A percentile compares a stretch with the other conserved stretches of the same genome.
phyloP scores from a whole-genome alignment of 2,113 vertebrate genomes.

The Phoxinus phoxinus region DNA sequence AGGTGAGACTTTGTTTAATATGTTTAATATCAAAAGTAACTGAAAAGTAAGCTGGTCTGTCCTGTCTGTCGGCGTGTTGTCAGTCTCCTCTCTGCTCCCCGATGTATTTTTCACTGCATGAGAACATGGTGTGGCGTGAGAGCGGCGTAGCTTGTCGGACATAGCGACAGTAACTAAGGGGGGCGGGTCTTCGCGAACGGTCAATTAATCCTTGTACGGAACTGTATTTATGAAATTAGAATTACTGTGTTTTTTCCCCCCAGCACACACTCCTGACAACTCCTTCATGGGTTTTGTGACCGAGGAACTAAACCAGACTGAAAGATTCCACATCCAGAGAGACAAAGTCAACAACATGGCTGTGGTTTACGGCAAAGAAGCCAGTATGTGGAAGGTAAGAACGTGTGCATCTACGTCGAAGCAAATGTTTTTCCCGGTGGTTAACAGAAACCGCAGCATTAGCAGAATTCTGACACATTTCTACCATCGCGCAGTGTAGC shows the following conservation, averaged over 20 bases:
- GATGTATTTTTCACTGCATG: too few species aligned
- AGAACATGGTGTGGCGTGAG: too few species aligned
- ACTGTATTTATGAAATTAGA: not conserved
- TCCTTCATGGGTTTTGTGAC: slow-evolving; percentile 99
- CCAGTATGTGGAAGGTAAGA: slow-evolving; percentile 96
- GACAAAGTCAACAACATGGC: slow-evolving; percentile 94
- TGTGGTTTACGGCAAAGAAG: slow-evolving; percentile 94
- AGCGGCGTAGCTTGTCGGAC: too few species aligned
- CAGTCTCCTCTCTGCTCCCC: too few species aligned
- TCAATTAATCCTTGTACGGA: not conserved
- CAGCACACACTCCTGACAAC: slow-evolving; percentile 98
- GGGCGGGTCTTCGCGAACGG: too few species aligned
- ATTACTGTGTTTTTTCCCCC: slow-evolving; percentile 31
- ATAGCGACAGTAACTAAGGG: too few species aligned
- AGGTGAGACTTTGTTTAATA: too few species aligned
- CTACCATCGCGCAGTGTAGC: not conserved
- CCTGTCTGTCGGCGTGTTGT: too few species aligned
- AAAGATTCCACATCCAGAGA: slow-evolving; percentile 81
- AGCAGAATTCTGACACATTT: slow-evolving; percentile 1
- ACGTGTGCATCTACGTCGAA: not conserved
- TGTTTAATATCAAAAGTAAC: too few species aligned
- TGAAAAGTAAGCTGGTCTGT: too few species aligned
- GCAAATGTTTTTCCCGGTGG: not conserved
- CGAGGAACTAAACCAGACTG: slow-evolving; percentile 90
- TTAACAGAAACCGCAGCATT: not conserved